These are phyloP conservation scores for Rhopalosiphum nymphaeae DNA, from an alignment of 2,888 invertebrate genomes.

Conservation along the genomic window DNA sequence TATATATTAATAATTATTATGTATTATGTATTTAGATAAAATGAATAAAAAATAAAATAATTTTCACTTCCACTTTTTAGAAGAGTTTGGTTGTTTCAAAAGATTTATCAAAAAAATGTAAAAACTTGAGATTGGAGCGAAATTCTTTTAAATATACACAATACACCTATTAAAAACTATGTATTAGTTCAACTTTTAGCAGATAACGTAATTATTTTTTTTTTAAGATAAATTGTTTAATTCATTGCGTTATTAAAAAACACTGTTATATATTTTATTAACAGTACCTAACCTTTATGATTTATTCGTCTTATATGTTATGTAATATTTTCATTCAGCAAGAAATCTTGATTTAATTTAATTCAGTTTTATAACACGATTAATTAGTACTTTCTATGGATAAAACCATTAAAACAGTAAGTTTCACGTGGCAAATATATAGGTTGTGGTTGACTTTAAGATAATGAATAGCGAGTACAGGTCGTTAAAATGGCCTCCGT, in stretches of 20 bases:
- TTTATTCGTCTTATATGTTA: not conserved
- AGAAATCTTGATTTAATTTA: not conserved
- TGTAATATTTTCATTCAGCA: not conserved
- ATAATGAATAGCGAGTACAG: slow-evolving; percentile 28
- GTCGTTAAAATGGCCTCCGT: not conserved
- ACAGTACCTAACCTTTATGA: not conserved
- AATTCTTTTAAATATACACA: not conserved
- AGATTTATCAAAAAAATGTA: not conserved
- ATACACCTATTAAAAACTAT: not conserved
- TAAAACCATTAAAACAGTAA: slow-evolving; percentile 40
- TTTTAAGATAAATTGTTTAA: not conserved
- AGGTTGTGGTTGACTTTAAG: slow-evolving; percentile 9
- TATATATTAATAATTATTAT: not conserved
- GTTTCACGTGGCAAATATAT: not conserved
- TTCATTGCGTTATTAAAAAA: not conserved
- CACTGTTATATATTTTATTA: not conserved
- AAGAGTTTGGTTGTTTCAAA: not conserved
- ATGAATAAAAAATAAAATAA: not conserved
- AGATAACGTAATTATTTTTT: not conserved
- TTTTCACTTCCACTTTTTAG: not conserved
- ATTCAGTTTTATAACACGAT: not conserved
- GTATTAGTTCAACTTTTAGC: not conserved
- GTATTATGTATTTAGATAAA: not conserved
- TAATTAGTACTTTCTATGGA: slow-evolving; percentile 21
- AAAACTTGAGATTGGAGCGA: not conserved